Percentiles rank a stretch among this genome's conserved stretches.
Evolutionary conservation across 2,113 vertebrate species (phyloP).

Genomic region (Siniperca chuatsi): DNA sequence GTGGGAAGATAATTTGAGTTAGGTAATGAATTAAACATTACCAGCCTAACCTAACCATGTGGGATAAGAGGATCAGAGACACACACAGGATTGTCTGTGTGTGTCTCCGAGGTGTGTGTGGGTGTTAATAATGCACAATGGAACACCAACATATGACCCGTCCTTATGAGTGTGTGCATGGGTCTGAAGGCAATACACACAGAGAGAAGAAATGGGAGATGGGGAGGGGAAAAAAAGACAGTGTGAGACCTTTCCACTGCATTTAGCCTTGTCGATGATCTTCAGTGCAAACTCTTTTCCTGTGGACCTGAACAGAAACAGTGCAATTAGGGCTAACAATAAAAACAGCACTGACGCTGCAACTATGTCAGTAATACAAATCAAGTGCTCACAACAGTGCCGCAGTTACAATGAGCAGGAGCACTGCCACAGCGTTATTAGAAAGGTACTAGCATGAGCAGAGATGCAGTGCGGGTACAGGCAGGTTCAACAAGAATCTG

Average conservation of each 20-base stretch:
- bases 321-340: slow-evolving; percentile 39
- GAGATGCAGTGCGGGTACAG: slow-evolving; percentile 6
- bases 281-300: slow-evolving; percentile 98
- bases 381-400: slow-evolving; percentile 32
- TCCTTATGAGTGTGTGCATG: neutral
- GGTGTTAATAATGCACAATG: slow-evolving; percentile 52
- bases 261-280: slow-evolving; percentile 98
- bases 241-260: slow-evolving; percentile 91
- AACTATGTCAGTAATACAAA: slow-evolving; percentile 37
- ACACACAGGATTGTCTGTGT: neutral
- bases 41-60: slow-evolving; percentile 16
- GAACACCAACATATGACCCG: slow-evolving; percentile 15
- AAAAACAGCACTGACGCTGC: slow-evolving; percentile 39
- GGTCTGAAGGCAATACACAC: neutral
- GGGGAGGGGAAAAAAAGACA: neutral
- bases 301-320: slow-evolving; percentile 86
- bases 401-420: slow-evolving; percentile 9
- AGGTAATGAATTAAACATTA: slow-evolving; percentile 44
- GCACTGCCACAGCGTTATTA: neutral
- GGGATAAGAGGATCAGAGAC: slow-evolving; percentile 46
- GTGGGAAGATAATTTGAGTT: slow-evolving; percentile 35
- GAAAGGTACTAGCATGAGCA: slow-evolving; percentile 14
- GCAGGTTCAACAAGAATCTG: neutral
- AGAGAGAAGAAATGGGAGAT: neutral
- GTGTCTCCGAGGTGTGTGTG: neutral